A percentile compares a stretch with the other conserved stretches of the same genome.
Conservation (phyloP, 1,140 invertebrate species). For the Trinorchestia longiramus region DNA sequence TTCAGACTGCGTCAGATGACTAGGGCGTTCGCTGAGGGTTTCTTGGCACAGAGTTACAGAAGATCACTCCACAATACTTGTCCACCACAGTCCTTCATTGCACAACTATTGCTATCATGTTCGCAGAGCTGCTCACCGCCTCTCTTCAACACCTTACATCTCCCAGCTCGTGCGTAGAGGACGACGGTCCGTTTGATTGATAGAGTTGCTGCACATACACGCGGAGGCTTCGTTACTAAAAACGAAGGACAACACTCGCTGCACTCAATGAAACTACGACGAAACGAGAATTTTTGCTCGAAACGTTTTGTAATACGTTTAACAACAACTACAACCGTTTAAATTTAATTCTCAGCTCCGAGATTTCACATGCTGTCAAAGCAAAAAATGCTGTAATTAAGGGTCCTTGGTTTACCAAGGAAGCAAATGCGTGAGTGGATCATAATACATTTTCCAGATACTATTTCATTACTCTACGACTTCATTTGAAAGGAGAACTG, state of each 20-base stretch:
- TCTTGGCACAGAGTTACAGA: neutral
- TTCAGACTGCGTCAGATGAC: neutral
- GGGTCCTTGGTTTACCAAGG: neutral
- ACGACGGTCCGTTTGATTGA: conserved; percentile 65
- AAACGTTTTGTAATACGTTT: neutral
- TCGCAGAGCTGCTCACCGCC: neutral
- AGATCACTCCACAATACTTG: neutral
- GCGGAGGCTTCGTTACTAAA: neutral
- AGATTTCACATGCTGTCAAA: neutral
- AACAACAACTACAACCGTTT: neutral
- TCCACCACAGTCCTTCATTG: neutral
- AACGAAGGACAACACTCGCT: neutral
- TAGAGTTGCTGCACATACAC: conserved; percentile 61
- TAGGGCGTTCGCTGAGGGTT: neutral
- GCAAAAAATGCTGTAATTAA: neutral
- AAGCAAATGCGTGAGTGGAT: neutral
- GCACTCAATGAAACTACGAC: neutral
- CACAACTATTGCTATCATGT: neutral
- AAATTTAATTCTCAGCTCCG: neutral
- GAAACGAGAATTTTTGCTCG: neutral
- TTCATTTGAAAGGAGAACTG: neutral
- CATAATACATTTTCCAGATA: neutral
- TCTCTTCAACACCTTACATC: conserved; percentile 64
- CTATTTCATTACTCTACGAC: neutral
- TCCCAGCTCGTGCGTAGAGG: conserved; percentile 66